Percentiles rank a stretch among this genome's conserved stretches.
phyloP scores from a whole-genome alignment of 2,113 vertebrate genomes.

The Scatophagus argus region DNA sequence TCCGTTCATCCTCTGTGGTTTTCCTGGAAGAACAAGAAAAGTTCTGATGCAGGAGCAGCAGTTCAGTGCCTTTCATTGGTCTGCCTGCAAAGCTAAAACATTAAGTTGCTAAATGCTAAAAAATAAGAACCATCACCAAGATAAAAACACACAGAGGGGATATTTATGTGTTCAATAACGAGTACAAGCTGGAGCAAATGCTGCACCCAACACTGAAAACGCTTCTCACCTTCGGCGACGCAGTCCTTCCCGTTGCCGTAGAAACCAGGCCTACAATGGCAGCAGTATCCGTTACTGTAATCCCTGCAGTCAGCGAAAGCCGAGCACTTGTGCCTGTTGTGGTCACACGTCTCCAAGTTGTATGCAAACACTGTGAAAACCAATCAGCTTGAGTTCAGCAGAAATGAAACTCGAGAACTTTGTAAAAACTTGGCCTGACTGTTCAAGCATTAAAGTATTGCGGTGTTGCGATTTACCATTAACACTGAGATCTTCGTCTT shows the following conservation, averaged over 20 bases:
- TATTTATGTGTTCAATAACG: no score
- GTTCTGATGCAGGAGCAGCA: no score
- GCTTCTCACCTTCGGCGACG: constrained; percentile 88
- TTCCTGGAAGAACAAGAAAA: constrained; percentile 81
- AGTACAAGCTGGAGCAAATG: no score
- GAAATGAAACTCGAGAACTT: not conserved
- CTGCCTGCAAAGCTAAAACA: not conserved
- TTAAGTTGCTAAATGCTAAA: not conserved
- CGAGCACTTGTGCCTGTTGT: constrained; percentile 89
- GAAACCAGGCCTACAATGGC: constrained; percentile 90
- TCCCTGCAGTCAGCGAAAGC: constrained; percentile 89
- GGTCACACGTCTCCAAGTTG: constrained; percentile 87
- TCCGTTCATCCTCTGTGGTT: constrained; percentile 93
- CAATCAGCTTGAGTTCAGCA: not conserved
- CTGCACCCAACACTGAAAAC: not conserved
- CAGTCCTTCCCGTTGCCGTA: constrained; percentile 95
- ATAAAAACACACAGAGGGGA: not conserved
- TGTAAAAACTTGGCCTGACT: not conserved
- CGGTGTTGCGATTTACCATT: constrained; percentile 79
- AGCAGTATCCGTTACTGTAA: constrained; percentile 90
- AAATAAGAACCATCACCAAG: not conserved
- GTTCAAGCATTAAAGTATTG: not conserved
- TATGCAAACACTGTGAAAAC: constrained; percentile 89
- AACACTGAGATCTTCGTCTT: constrained; percentile 81
- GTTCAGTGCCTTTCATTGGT: no score